Evolutionary conservation across 2,797 vertebrate species (phyloP).

Genomic region (Gambusia yucatana): DNA sequence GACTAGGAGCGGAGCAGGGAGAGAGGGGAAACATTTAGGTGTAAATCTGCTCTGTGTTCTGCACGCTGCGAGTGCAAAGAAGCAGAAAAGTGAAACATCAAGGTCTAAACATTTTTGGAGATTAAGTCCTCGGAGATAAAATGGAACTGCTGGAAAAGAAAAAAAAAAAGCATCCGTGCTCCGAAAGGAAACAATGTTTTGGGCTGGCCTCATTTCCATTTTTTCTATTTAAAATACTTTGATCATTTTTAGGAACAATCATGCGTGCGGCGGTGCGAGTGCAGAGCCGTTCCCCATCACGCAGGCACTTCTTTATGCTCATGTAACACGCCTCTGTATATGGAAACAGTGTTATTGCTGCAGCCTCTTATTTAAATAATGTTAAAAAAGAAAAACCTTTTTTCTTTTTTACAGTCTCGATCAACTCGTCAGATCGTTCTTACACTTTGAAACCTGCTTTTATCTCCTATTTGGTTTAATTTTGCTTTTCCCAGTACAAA

Average conservation of each 20-base stretch:
- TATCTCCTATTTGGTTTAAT: background rate
- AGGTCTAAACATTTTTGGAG: slow-evolving; percentile 40
- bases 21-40: slow-evolving; percentile 18
- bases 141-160: slow-evolving; percentile 11
- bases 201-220: slow-evolving; percentile 40
- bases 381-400: background rate
- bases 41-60: slow-evolving; percentile 25
- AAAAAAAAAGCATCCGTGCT: slow-evolving; percentile 10
- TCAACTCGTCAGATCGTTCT: background rate
- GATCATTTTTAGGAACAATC: slow-evolving; percentile 34
- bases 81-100: slow-evolving; percentile 37
- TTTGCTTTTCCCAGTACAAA: too few relatives aligned
- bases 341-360: background rate
- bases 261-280: background rate
- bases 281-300: slow-evolving; percentile 2
- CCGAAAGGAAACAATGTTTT: slow-evolving; percentile 39
- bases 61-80: slow-evolving; percentile 18
- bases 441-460: background rate
- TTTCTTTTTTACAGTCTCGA: background rate
- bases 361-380: background rate
- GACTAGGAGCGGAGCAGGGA: slow-evolving; percentile 24
- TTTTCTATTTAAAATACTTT: slow-evolving; percentile 18
- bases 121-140: slow-evolving; percentile 31
- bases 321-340: slow-evolving; percentile 8
- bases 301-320: background rate